Evolutionary conservation across 2,888 invertebrate genomes (phyloP).

Genomic region (Calameuta filiformis): DNA sequence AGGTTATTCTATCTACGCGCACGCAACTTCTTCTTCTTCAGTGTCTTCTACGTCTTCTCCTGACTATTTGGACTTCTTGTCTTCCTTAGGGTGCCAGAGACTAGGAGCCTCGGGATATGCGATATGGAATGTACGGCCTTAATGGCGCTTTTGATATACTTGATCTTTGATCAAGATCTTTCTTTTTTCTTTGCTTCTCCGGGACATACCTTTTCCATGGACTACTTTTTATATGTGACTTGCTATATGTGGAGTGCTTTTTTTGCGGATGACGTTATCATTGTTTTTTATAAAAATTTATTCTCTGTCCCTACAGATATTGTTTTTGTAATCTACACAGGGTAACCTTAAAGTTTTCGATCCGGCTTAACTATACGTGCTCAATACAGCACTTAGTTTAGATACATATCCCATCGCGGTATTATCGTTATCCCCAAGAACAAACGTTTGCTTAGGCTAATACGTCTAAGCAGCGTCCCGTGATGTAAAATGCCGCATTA

Average conservation of each 20-base stretch:
- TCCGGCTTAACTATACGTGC: not conserved
- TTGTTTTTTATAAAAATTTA: not conserved
- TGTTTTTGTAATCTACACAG: not conserved
- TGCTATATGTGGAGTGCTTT: not conserved
- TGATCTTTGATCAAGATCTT: not conserved
- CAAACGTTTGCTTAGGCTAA: constrained; percentile 7
- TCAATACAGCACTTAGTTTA: not conserved
- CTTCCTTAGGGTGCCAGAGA: not conserved
- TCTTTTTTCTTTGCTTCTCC: not conserved
- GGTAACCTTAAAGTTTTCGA: not conserved
- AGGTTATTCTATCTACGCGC: constrained; percentile 41
- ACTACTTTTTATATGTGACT: not conserved
- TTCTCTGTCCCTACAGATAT: not conserved
- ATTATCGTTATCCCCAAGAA: constrained; percentile 3
- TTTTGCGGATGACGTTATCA: not conserved
- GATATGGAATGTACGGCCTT: not conserved
- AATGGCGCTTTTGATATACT: not conserved
- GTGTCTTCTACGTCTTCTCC: not conserved
- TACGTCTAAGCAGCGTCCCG: not conserved
- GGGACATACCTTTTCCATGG: not conserved
- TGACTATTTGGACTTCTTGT: not conserved
- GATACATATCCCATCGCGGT: not conserved
- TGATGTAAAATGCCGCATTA: constrained; percentile 16
- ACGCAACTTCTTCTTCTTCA: constrained; percentile 14
- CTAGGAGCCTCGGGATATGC: not conserved